Conservation (phyloP, 2,797 vertebrate genomes). For the Leucoraja ocellata region DNA sequence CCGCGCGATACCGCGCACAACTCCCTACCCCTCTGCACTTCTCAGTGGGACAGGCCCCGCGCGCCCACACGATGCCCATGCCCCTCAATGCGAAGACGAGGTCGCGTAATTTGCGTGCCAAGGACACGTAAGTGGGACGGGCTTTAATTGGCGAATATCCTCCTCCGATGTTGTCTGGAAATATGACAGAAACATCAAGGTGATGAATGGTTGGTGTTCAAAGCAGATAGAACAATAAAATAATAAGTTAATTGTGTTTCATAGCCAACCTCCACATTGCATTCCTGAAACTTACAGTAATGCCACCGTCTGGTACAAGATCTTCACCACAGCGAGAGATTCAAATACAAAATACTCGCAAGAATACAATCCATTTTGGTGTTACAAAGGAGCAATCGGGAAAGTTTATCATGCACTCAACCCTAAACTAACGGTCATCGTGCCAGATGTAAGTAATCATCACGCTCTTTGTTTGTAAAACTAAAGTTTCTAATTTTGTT, state of each 20-base stretch:
- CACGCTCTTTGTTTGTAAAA: slow-evolving; percentile 34
- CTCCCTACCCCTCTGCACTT: no score
- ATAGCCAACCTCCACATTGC: slow-evolving; percentile 89
- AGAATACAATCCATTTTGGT: slow-evolving; percentile 98
- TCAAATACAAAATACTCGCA: slow-evolving; percentile 89
- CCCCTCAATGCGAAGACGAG: no score
- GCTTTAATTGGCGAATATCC: neutral
- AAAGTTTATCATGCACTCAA: slow-evolving; percentile 95
- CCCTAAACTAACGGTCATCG: slow-evolving; percentile 90
- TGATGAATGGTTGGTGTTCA: neutral
- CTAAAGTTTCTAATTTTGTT: neutral
- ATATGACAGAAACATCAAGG: neutral
- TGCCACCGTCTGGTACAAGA: slow-evolving; percentile 92
- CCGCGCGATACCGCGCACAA: no score
- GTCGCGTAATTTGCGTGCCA: no score
- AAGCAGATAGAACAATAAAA: neutral
- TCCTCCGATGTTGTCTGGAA: neutral
- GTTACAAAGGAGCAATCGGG: slow-evolving; percentile 95
- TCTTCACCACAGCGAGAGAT: slow-evolving; percentile 89
- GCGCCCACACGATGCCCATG: no score
- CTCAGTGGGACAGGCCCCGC: no score
- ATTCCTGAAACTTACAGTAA: slow-evolving; percentile 90
- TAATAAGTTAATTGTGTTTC: slow-evolving; percentile 34
- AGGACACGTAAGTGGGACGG: no score
- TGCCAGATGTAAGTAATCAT: slow-evolving; percentile 81